Evolutionary conservation across 2,113 vertebrate genomes (phyloP).

Genomic region (Protomyctophum bolini): DNA sequence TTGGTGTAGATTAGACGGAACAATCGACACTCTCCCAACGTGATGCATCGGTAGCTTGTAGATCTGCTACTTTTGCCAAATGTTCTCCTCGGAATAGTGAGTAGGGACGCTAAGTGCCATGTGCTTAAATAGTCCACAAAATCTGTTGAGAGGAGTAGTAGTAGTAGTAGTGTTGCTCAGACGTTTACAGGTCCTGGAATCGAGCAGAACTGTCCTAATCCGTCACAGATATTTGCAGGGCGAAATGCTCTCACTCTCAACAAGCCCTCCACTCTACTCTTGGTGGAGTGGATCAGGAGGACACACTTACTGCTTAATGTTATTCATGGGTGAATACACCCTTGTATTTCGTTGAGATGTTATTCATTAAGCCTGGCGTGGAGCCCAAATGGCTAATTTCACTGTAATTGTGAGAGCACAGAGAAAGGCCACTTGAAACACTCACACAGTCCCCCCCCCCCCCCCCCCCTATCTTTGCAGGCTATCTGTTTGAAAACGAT

Average conservation of each 20-base stretch:
- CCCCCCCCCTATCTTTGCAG: constrained; percentile 71
- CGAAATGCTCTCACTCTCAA: constrained; percentile 6
- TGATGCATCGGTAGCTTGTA: no score
- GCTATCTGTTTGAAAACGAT: constrained; percentile 92
- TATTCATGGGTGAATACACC: constrained; percentile 18
- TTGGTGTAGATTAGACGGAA: no score
- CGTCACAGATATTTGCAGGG: not conserved
- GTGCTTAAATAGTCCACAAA: constrained; percentile 1
- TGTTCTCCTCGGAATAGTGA: no score
- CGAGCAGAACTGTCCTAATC: not conserved
- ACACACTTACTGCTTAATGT: constrained; percentile 8
- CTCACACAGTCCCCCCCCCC: constrained; percentile 22
- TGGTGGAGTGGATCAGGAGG: constrained; percentile 4
- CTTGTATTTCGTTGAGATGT: constrained; percentile 24
- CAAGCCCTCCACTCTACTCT: not conserved
- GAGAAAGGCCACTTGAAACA: constrained; percentile 12
- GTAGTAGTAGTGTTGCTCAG: not conserved
- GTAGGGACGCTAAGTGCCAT: no score
- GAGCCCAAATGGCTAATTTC: constrained; percentile 13
- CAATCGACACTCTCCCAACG: no score
- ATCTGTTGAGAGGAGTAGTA: not conserved
- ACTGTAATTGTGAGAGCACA: not conserved
- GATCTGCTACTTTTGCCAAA: no score
- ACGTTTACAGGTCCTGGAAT: not conserved
- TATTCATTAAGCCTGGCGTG: constrained; percentile 26